Conservation (phyloP, 2,797 vertebrate genomes). For the Channallabes apus region DNA sequence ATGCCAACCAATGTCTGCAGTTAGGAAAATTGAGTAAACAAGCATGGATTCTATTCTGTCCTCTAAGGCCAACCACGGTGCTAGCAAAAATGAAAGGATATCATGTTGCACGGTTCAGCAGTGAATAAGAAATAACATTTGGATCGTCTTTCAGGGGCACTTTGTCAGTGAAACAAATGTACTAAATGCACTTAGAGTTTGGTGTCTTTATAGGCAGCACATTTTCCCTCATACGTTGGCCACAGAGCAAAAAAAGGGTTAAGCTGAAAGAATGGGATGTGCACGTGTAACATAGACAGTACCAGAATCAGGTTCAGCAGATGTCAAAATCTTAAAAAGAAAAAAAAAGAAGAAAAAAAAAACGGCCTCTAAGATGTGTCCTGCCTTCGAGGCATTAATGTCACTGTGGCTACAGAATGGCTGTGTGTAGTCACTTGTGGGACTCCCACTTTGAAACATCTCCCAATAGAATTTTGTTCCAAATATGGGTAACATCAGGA, state of each 20-base stretch:
- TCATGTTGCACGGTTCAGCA: constrained; percentile 45
- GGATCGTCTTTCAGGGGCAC: constrained; percentile 16
- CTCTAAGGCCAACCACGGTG: constrained; percentile 31
- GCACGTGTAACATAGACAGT: background rate
- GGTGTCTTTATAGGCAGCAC: background rate
- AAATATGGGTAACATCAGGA: constrained; percentile 32
- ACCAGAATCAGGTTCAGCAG: background rate
- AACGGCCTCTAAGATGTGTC: background rate
- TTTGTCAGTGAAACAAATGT: constrained; percentile 22
- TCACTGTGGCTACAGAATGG: constrained; percentile 23
- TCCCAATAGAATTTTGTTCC: constrained; percentile 13
- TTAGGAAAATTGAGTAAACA: constrained; percentile 48
- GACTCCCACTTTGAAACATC: constrained; percentile 25
- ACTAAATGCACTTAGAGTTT: background rate
- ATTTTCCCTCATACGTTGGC: background rate
- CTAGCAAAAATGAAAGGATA: constrained; percentile 30
- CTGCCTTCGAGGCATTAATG: background rate
- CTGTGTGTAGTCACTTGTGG: background rate
- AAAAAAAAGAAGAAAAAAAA: constrained; percentile 3
- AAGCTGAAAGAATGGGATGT: background rate
- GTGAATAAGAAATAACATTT: constrained; percentile 15
- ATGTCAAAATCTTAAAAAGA: background rate
- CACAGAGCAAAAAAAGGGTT: background rate
- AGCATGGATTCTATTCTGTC: constrained; percentile 48
- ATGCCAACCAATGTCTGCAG: constrained; percentile 50